phyloP scores from a whole-genome alignment of 2,113 vertebrate species.

The Cariama cristata region DNA sequence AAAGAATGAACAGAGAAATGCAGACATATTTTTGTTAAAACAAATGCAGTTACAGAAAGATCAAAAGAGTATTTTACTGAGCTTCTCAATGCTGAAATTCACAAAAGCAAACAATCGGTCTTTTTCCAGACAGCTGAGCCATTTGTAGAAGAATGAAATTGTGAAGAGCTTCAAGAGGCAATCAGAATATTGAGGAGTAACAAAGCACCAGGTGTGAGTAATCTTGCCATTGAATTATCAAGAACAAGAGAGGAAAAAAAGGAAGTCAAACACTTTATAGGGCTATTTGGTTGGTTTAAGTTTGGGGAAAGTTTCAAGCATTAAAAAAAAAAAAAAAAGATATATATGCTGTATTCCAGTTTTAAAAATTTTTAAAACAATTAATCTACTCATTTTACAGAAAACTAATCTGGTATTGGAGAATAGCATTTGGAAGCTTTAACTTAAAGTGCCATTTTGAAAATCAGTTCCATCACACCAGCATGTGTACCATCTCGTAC shows the following conservation, averaged over 20 bases:
- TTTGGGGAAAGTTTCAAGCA: background rate
- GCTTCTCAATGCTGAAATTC: conserved; percentile 12
- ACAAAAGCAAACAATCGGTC: conserved; percentile 21
- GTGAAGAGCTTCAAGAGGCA: conserved; percentile 60
- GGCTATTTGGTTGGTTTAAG: background rate
- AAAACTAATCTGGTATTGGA: background rate
- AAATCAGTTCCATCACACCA: background rate
- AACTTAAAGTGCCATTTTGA: background rate
- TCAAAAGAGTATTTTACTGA: conserved; percentile 12
- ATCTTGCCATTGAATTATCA: conserved; percentile 2
- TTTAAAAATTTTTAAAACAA: background rate
- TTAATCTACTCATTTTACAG: background rate
- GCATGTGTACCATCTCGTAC: background rate
- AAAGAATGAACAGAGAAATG: conserved; percentile 6
- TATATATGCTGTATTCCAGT: background rate
- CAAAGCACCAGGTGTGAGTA: conserved; percentile 66
- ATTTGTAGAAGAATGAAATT: conserved; percentile 47
- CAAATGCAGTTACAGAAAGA: background rate
- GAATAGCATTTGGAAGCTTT: background rate
- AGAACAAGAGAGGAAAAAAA: background rate
- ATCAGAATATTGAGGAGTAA: conserved; percentile 25
- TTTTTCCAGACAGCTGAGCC: conserved; percentile 62
- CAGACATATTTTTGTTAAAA: conserved; percentile 19
- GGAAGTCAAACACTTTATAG: background rate
- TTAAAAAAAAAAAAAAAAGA: background rate